These are phyloP conservation scores for Tricholauxania praeusta DNA, from an alignment of 2,888 invertebrate genomes.

Conservation along the genomic window DNA sequence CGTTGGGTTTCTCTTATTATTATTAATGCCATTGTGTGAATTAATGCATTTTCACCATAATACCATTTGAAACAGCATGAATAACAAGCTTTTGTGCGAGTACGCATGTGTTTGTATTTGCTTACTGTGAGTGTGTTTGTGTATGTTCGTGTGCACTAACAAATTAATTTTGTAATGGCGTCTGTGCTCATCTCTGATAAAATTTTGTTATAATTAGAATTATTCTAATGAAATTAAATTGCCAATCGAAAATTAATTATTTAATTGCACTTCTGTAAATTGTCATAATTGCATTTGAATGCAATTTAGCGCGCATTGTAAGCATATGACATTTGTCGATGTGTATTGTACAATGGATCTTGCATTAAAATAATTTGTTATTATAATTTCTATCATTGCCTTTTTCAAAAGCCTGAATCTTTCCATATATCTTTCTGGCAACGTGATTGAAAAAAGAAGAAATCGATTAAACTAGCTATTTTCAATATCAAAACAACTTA, in stretches of 20 bases:
- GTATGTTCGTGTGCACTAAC: neutral
- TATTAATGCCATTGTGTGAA: constrained; percentile 37
- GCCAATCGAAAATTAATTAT: constrained; percentile 55
- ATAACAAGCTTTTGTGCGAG: neutral
- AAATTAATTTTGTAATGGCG: constrained; percentile 57
- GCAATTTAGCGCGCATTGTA: neutral
- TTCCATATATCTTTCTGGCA: too few species aligned
- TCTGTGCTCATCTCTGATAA: constrained; percentile 40
- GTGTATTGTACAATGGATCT: too few species aligned
- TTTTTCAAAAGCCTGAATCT: too few species aligned
- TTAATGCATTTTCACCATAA: constrained; percentile 41
- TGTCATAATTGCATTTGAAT: constrained; percentile 31
- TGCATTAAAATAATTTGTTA: too few species aligned
- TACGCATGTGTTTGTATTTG: constrained; percentile 12
- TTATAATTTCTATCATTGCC: too few species aligned
- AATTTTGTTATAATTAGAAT: constrained; percentile 60
- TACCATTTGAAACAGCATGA: neutral
- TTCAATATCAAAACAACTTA: too few species aligned
- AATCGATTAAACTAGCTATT: too few species aligned
- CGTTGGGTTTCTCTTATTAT: constrained; percentile 14
- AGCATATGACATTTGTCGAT: constrained; percentile 7
- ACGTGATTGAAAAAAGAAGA: too few species aligned
- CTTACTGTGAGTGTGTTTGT: neutral
- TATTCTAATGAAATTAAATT: constrained; percentile 60
- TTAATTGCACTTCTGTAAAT: constrained; percentile 47